Evolutionary conservation across 2,113 vertebrate species (phyloP).

Genomic region (Cyprinodon tularosa): DNA sequence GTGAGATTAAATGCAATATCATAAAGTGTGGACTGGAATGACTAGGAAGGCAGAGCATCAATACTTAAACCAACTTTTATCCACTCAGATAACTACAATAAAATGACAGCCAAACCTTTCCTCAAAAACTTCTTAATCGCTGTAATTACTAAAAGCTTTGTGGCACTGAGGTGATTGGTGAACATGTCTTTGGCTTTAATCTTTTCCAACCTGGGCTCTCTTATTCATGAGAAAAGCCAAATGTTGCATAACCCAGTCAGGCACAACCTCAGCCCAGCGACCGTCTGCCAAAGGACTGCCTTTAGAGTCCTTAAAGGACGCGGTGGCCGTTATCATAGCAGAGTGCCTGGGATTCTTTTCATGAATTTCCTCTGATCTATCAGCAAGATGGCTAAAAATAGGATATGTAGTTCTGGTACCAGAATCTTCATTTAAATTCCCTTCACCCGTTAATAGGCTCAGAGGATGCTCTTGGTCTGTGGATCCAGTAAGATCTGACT

Average conservation of each 20-base stretch:
- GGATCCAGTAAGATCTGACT: constrained; percentile 13
- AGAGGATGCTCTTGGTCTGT: constrained; percentile 3
- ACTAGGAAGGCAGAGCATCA: background rate
- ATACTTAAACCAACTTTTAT: background rate
- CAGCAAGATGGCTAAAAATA: background rate
- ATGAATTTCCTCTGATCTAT: constrained; percentile 2
- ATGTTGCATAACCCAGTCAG: constrained; percentile 5
- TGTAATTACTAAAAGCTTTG: background rate
- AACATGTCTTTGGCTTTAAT: background rate
- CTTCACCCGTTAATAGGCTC: constrained; percentile 5
- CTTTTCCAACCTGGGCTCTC: background rate
- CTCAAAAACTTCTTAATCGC: background rate
- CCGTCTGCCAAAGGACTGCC: background rate
- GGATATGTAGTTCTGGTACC: background rate
- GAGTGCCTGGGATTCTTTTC: background rate
- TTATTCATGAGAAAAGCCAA: constrained; percentile 7
- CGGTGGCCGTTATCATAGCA: background rate
- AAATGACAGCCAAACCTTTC: background rate
- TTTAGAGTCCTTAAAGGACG: background rate
- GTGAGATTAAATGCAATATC: background rate
- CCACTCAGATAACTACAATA: background rate
- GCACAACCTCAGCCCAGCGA: background rate
- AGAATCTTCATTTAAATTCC: background rate
- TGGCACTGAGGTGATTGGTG: background rate
- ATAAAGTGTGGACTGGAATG: background rate